Percentiles rank a stretch among this genome's conserved stretches.
phyloP scores from a whole-genome alignment of 1,140 invertebrate genomes.

The Lasioglossum baleicum region DNA sequence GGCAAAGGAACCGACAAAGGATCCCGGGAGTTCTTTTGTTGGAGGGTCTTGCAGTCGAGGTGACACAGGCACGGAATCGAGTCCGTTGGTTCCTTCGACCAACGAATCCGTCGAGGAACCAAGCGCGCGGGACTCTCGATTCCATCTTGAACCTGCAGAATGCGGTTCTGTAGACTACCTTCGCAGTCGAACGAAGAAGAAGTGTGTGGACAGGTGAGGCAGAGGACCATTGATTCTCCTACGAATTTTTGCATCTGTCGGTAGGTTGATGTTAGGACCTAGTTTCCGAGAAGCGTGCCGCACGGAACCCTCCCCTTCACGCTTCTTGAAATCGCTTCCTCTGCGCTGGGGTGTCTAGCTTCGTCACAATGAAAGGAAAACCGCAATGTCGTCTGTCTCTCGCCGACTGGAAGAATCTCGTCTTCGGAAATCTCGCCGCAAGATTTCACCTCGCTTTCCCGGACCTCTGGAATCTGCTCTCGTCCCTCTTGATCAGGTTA shows the following conservation, averaged over 20 bases:
- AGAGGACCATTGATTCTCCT: slow-evolving; percentile 68
- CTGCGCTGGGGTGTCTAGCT: not conserved
- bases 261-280: slow-evolving; percentile 68
- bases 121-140: not conserved
- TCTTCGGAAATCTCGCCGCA: not conserved
- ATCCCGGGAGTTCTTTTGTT: slow-evolving; percentile 70
- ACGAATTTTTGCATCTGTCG: slow-evolving; percentile 78
- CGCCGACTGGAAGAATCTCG: slow-evolving; percentile 18
- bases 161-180: slow-evolving; percentile 45
- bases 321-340: slow-evolving; percentile 25
- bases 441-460: not conserved
- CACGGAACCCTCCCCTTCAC: slow-evolving; percentile 16
- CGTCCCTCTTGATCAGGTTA: not conserved
- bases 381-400: slow-evolving; percentile 11
- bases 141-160: slow-evolving; percentile 39
- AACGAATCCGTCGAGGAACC: slow-evolving; percentile 35
- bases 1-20: slow-evolving; percentile 77
- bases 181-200: slow-evolving; percentile 44
- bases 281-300: slow-evolving; percentile 70
- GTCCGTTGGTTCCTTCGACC: slow-evolving; percentile 20
- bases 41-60: slow-evolving; percentile 64
- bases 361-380: slow-evolving; percentile 25
- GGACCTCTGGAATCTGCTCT: not conserved
- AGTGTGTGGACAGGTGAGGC: slow-evolving; percentile 77
- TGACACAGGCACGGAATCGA: slow-evolving; percentile 71